Evolutionary conservation across 2,888 invertebrate species (phyloP), one percentile per base, ranked within the genome.

Genomic region (Apotomis capreana): DNA sequence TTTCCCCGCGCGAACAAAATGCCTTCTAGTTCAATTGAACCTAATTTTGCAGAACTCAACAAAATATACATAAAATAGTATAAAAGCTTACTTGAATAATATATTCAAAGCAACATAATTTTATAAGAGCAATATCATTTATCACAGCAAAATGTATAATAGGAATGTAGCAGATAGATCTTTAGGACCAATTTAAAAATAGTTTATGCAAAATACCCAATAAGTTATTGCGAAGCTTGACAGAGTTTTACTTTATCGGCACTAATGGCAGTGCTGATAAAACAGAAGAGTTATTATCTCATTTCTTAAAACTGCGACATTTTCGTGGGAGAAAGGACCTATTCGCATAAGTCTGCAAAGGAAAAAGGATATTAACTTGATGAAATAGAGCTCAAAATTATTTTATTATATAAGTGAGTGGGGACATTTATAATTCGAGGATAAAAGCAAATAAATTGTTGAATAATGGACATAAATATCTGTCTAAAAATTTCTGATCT

Each of bases 211-310:
- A 70, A 60, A 46, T 60, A 61, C 54, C 65, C 26, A 37, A 67
- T 67, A 55, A 67, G 15, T 67, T 61, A 62, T 57, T 51, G 36
- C 67, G 40, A 68, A 67, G 62, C 36, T 49, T 71, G 67, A 62
- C 67, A 71, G 67, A 6, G 49, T 57, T 70, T 71, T 67, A 59
- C 54, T 65, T 60, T 65, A 54, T 70, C 70, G 49, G 40, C 10
- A 10, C 51, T 71, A 71, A 71, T 71, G 61, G 67, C 61, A 51
- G 0, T 57, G 40, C 44, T 57, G 71, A 71, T 71, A 71, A 71
- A 71, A 51, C 8, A 71, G 40, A 55, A 52, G 69, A 60, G 44
- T 65, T 49, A 70, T 60, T 44, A 65, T 67, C 67, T 67, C 15
- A 61, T 52, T 52, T 64, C 69, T 63, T 69, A 61, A 69, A 63